These are phyloP conservation scores for Coendou prehensilis DNA, from an alignment of 2,797 vertebrate species.

Conservation along the genomic window DNA sequence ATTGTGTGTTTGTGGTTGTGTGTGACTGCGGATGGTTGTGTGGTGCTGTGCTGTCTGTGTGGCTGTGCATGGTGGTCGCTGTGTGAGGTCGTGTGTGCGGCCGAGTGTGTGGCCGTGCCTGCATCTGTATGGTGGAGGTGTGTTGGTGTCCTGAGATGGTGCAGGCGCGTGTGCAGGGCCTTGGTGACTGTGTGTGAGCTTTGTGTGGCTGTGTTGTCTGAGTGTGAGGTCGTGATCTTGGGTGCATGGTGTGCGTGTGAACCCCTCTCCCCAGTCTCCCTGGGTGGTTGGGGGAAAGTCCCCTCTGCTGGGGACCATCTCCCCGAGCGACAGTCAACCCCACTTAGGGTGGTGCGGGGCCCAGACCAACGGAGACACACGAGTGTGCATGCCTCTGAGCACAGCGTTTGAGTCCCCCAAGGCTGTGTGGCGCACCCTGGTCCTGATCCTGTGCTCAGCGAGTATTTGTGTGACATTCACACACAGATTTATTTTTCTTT, in stretches of 20 bases:
- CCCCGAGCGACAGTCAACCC: rapidly evolving
- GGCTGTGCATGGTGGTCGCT: neutral
- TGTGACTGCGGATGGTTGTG: too few species aligned
- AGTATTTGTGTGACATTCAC: neutral
- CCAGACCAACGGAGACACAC: neutral
- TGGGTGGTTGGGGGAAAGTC: neutral
- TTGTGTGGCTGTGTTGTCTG: neutral
- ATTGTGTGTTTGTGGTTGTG: neutral
- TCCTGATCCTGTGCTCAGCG: neutral
- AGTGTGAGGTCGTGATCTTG: neutral
- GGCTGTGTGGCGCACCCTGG: neutral
- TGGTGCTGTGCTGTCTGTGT: neutral
- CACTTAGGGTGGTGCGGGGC: neutral
- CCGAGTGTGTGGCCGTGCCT: neutral
- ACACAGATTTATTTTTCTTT: neutral
- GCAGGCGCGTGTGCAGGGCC: neutral
- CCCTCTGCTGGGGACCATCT: rapidly evolving
- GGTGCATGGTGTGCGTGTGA: neutral
- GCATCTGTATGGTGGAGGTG: neutral
- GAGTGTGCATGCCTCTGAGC: rapidly evolving
- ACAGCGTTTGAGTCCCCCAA: rapidly evolving
- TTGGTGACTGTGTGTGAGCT: neutral
- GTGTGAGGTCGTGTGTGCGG: neutral
- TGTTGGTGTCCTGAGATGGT: neutral
- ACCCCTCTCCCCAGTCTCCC: neutral